These are phyloP conservation scores for Chaetophractus vellerosus DNA, from an alignment of 2,797 vertebrate species.

Conservation along the genomic window DNA sequence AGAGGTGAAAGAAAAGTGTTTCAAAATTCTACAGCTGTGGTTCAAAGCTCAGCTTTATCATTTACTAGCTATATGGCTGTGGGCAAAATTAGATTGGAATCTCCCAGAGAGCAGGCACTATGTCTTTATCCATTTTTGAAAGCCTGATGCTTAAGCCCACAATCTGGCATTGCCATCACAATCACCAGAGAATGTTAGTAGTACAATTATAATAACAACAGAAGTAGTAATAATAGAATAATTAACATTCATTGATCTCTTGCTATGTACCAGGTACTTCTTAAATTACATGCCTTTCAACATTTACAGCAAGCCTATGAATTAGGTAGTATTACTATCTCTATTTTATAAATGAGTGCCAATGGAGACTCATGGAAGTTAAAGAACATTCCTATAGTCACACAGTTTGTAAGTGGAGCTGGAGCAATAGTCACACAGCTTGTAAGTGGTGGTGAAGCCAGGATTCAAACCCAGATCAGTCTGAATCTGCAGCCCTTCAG, in stretches of 20 bases:
- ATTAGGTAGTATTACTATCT: slow-evolving; percentile 14
- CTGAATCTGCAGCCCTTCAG: neutral
- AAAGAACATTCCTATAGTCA: slow-evolving; percentile 23
- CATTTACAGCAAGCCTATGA: neutral
- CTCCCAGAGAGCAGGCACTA: neutral
- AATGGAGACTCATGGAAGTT: neutral
- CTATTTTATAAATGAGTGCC: slow-evolving; percentile 16
- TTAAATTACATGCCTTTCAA: neutral
- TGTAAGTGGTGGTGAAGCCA: neutral
- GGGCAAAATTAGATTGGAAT: neutral
- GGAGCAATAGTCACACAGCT: neutral
- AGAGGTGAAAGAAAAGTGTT: neutral
- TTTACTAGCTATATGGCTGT: neutral
- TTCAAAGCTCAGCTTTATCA: slow-evolving; percentile 7
- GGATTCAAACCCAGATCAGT: slow-evolving; percentile 36
- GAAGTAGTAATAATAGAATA: slow-evolving; percentile 31
- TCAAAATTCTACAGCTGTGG: slow-evolving; percentile 36
- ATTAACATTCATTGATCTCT: slow-evolving; percentile 39
- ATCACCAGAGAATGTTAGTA: slow-evolving; percentile 37
- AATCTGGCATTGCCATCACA: neutral
- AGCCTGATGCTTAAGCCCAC: neutral
- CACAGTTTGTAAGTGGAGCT: neutral
- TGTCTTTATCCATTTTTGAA: neutral
- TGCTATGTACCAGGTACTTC: neutral
- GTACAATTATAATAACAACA: neutral